phyloP scores from a whole-genome alignment of 1,140 invertebrate genomes.

The Atopsyche davidsoni region DNA sequence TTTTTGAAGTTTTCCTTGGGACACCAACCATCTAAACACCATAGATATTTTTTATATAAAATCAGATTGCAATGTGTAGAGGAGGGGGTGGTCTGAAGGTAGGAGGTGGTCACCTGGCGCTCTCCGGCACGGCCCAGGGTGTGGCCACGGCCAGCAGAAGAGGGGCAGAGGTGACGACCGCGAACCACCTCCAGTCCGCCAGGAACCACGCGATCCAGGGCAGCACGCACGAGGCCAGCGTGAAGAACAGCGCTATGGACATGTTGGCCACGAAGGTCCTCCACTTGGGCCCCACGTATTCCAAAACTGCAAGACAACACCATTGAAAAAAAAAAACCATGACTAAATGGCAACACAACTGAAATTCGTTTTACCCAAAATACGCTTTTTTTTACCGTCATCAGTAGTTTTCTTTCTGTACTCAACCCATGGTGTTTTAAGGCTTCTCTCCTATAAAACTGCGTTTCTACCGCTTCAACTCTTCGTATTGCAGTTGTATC shows the following conservation, averaged over 20 bases:
- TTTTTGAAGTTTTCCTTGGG: slow-evolving; percentile 72
- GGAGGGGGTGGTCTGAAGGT: no score
- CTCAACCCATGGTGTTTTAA: no score
- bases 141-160: slow-evolving; percentile 62
- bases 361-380: no score
- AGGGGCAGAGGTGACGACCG: slow-evolving; percentile 68
- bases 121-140: slow-evolving; percentile 74
- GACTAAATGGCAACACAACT: no score
- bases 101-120: slow-evolving; percentile 68
- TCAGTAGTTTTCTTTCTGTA: not conserved
- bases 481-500: no score
- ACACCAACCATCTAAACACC: slow-evolving; percentile 68
- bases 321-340: no score
- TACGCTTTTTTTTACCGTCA: no score
- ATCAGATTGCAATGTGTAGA: not conserved
- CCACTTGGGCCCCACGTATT: slow-evolving; percentile 84
- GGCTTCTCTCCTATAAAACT: no score
- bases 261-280: slow-evolving; percentile 83
- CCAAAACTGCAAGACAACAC: slow-evolving; percentile 60
- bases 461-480: no score
- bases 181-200: slow-evolving; percentile 68
- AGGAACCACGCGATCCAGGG: slow-evolving; percentile 77
- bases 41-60: slow-evolving; percentile 7
- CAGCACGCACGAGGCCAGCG: slow-evolving; percentile 65
- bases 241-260: slow-evolving; percentile 85